phyloP scores from a whole-genome alignment of 2,888 invertebrate species.

The Acanthosepion esculentum region DNA sequence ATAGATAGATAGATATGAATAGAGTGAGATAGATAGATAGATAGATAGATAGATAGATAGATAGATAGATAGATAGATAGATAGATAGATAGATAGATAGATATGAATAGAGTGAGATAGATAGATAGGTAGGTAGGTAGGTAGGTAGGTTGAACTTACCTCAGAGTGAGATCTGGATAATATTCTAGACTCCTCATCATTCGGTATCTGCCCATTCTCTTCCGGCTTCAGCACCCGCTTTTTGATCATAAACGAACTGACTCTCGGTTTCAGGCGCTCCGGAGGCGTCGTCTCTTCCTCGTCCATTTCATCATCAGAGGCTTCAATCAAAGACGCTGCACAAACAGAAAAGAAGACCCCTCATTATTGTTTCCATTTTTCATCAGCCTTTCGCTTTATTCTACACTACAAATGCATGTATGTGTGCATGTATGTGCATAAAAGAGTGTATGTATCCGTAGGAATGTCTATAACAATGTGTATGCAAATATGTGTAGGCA shows the following conservation, averaged over 20 bases:
- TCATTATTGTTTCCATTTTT: background rate
- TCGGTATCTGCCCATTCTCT: background rate
- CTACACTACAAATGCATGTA: background rate
- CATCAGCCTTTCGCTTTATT: background rate
- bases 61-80: background rate
- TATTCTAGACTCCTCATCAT: background rate
- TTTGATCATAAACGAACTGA: constrained; percentile 45
- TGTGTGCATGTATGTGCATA: background rate
- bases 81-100: background rate
- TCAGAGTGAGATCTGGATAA: constrained; percentile 37
- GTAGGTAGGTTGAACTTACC: background rate
- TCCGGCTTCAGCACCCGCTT: background rate
- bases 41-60: background rate
- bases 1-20: too few relatives aligned
- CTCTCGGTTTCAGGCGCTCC: constrained; percentile 24
- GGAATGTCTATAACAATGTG: too few relatives aligned
- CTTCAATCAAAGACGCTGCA: constrained; percentile 39
- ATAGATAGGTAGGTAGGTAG: background rate
- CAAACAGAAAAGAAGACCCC: background rate
- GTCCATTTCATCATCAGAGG: background rate
- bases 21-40: background rate
- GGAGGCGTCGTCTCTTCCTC: background rate
- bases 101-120: too few relatives aligned
- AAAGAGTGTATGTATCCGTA: background rate
- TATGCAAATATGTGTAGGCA: too few relatives aligned